Evolutionary conservation across 2,113 vertebrate species (phyloP), one percentile per base, ranked within the genome.

Genomic region (Anguilla rostrata): DNA sequence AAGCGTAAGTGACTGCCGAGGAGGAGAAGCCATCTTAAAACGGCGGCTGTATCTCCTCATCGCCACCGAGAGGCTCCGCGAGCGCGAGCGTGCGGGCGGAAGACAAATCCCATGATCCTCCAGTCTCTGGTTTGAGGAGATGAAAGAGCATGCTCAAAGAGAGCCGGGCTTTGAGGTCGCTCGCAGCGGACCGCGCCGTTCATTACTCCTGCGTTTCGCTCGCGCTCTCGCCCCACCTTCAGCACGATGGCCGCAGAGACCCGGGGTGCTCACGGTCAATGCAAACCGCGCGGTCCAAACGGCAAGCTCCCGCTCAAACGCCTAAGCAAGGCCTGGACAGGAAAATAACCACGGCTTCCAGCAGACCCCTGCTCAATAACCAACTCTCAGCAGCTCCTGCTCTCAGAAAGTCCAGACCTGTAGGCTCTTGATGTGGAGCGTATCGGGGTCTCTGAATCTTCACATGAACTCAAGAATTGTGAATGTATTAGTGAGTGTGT

Each of bases 151-250:
- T 39, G 22, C 26, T 84, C 53, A 39, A 84, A 79, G 49, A 80
- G 49, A 60, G 60, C 82, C 29, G 49, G 9, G 56, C 83, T 87
- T 84, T 84, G 83, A 87, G 78, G 78, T 60, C 53, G 53, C 75
- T 41, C 78, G 63, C 78, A 46, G 75, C 39, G 66, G 57, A 87
- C 83, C 57, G n/a, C 43, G 82, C 83, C 83, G 22, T 80, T 81
- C 86, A 84, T 84, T 87, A 84, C 84, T 87, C 83, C 66, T 43
- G 53, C 29, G 26, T 87, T 81, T 84, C 86, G 40, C 78, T 81
- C 78, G 20, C 34, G 14, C 40, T 82, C 56, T 41, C 46, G 40
- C 46, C 49, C 49, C 9, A 39, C 46, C 40, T 63, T 22, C 26
- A n/a, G 83, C 41, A 26, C 63, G 56, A 81, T 6, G 43, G 46